Base-by-base conservation (phyloP, 2,888 invertebrate species). In the Heliconius ismenius region DNA sequence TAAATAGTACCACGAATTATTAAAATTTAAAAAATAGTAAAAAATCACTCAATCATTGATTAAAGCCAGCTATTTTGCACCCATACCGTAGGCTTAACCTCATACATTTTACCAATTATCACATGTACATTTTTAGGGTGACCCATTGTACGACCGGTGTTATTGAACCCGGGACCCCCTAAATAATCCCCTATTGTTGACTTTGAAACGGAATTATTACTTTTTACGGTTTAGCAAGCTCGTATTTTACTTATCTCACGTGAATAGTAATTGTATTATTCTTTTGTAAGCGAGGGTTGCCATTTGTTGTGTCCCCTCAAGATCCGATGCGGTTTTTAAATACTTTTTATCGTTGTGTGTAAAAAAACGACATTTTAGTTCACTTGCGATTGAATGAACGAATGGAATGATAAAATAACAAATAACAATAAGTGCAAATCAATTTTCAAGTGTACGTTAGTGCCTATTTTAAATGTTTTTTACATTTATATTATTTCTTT, bases 161-260 rank as follows among this genome's bases (percentile, higher is more conserved):
- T 76, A 83, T 83, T 83, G 84, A 83, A 83, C 82, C 83, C 78
- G 80, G 85, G 82, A 83, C 85, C 85, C 87, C 89, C 89, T 89
- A 90, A 88, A 91, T 91, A 88, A 88, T 85, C 49, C 36, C 74
- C 90, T 88, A 89, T 91, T 94, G 94, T 94, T 93, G 94, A 93
- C 93, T 93, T 89, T 90, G 85, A 83, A 84, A 87, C 86, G 92
- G 92, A 86, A 92, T 91, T 93, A 93, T 92, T 92, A 91, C 92
- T 91, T 92, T 93, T 94, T 92, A 93, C 93, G 93, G 91, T 92
- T 93, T 93, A 93, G 93, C 93, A 92, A 92, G 91, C 92, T 91
- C 91, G 92, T 91, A 91, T 91, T 92, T 92, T 91, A 91, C 89
- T 93, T 93, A 93, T 93, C 93, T 91, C 89, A 88, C 92, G 87